These are phyloP conservation scores for Drosophila ezoana DNA, from an alignment of 2,888 invertebrate genomes.

Conservation along the genomic window DNA sequence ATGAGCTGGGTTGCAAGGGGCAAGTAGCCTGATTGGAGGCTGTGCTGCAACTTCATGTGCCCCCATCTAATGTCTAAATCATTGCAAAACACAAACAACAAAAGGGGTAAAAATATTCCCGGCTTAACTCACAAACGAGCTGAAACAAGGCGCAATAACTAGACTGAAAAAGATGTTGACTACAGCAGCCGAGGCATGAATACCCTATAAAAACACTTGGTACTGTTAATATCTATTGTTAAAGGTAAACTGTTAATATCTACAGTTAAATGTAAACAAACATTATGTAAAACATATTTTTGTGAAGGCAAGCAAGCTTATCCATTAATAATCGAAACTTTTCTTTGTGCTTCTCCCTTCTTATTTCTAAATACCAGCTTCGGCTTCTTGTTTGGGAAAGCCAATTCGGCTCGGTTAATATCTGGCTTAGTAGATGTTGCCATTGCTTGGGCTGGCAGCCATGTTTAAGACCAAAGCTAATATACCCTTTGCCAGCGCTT, in stretches of 20 bases:
- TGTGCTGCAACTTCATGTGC: conserved; percentile 38
- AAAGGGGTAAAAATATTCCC: conserved; percentile 32
- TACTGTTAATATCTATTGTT: too few species aligned
- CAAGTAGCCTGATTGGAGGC: conserved; percentile 33
- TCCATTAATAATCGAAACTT: too few species aligned
- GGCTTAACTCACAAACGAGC: conserved; percentile 22
- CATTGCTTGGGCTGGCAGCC: too few species aligned
- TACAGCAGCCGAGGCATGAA: neutral
- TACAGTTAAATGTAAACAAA: too few species aligned
- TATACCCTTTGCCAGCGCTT: conserved; percentile 4
- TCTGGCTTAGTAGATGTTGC: too few species aligned
- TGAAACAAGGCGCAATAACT: conserved; percentile 33
- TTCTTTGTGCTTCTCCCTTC: too few species aligned
- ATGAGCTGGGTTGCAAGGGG: conserved; percentile 11
- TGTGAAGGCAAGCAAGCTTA: too few species aligned
- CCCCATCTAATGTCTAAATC: conserved; percentile 56
- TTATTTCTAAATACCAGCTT: too few species aligned
- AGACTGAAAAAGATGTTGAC: neutral
- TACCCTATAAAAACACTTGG: conserved; percentile 7
- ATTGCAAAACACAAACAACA: conserved; percentile 39
- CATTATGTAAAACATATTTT: too few species aligned
- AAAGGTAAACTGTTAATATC: too few species aligned
- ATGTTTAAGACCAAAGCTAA: neutral
- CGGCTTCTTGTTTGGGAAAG: too few species aligned
- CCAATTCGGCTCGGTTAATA: too few species aligned